Evolutionary conservation across 2,113 vertebrate genomes (phyloP), one percentile per base, ranked within the genome.

Genomic region (Toxotes jaculatrix): DNA sequence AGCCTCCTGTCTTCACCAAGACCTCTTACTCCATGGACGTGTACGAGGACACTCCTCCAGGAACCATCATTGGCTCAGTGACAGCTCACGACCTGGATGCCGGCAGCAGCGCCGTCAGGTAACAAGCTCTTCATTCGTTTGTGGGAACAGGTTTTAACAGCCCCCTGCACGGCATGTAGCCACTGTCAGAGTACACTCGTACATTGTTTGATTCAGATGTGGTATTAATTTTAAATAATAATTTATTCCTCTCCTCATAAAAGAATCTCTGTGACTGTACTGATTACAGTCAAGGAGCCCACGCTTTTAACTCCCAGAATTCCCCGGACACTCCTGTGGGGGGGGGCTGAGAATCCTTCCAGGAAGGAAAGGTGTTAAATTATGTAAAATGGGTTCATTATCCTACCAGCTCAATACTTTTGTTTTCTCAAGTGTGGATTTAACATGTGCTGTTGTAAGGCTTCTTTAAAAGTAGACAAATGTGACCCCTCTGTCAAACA

Each of bases 21-120:
- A 85, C 93, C 0, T 56, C 87, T 16, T 99, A 98, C 82, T 95
- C 90, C 2, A 95, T 99, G 96, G 97, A 99, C 4, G 95, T 97
- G 1, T 98, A 96, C 0, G 98, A 99, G 79, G 97, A 98, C 75
- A 97, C 97, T 0, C 95, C 96, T 0, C 90, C 95, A 3, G 97
- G 97, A 1, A 97, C 94, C 36, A 94, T 97, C 80, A 97, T 98
- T 2, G 97, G 97, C 0, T 96, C 97, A 0, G 96, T 99, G 17
- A 97, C 96, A 0, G 97, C 97, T 0, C 96, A 98, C 7, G 97
- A 99, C 88, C 95, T 98, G 0, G 98, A 99, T 31, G 93, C 95
- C 78, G 96, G 96, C 88, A 96, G 96, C 89, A 98, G 97, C 43
- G 94, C 96, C 0, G 93, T 99, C 49, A 96, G 97, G 98, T 99